Evolutionary conservation across 2,113 vertebrate species (phyloP).

Genomic region (Scomber scombrus): DNA sequence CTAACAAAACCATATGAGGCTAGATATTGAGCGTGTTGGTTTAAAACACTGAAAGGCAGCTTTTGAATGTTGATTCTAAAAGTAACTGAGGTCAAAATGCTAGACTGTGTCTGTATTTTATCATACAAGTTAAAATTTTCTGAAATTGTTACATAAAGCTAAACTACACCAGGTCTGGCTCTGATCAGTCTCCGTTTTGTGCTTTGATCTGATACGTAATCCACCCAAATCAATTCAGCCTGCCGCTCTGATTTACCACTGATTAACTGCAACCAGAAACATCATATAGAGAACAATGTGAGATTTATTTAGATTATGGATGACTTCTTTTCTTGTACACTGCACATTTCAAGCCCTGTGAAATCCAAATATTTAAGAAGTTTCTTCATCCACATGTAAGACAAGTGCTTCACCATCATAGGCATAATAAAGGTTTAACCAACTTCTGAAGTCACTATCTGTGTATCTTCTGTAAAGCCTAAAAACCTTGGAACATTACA

Average conservation of each 20-base stretch:
- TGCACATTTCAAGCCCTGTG: not conserved
- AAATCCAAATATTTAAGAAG: not conserved
- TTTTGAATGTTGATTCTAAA: not conserved
- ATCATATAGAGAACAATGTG: not conserved
- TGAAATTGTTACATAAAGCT: not conserved
- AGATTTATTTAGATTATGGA: not conserved
- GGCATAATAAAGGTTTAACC: conserved; percentile 29
- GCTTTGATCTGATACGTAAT: conserved; percentile 2
- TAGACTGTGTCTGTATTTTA: not conserved
- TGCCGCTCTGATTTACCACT: conserved; percentile 2
- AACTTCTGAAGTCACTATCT: conserved; percentile 25
- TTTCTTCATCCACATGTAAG: conserved; percentile 9
- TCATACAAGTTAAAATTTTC: not conserved
- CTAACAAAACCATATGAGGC: not conserved
- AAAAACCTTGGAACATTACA: no score
- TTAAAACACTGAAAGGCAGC: not conserved
- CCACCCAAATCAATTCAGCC: not conserved
- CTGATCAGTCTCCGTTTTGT: not conserved
- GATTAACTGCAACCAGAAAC: conserved; percentile 6
- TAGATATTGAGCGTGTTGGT: not conserved
- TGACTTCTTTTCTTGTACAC: conserved; percentile 2
- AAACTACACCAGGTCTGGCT: not conserved
- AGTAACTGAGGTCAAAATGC: not conserved
- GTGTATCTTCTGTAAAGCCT: not conserved
- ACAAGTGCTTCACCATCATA: conserved; percentile 1